Base-by-base conservation (phyloP, 2,888 invertebrate genomes). In the Archips crataeganus region DNA sequence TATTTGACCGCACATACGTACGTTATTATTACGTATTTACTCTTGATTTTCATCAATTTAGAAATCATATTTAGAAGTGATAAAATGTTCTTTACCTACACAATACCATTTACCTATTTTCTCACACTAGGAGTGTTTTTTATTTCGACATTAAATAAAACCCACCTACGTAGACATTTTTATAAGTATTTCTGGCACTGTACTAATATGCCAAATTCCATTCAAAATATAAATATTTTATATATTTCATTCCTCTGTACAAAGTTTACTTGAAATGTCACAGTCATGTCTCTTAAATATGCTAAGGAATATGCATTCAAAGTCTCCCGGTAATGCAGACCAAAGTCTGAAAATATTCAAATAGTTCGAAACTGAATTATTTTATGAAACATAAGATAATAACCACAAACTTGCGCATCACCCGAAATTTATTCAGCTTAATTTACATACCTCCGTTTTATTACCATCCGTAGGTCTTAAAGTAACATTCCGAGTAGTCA, bases 351-450 rank as follows among this genome's bases (percentile, higher is more conserved):
- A 74, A 60, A 61, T 65, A 70, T 70, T 74, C 51, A 70, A 74
- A 70, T 64, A 74, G 74, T 74, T 69, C 61, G 70, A 63, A 74
- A 74, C 74, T 74, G 64, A 74, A 70, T 74, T 74, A 74, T 74
- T 70, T 70, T 74, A 74, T 65, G 70, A 74, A 74, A 74, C 74
- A 70, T 70, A 74, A 74, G 74, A 74, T 74, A 74, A 74, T 70
- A 74, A 61, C 69, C 65, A 61, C 69, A 74, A 74, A 70, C 74
- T 70, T 74, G 69, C 70, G 74, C 74, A 70, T 74, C 64, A 65
- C 64, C 70, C 60, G 42, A 70, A 74, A 74, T 74, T 49, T 74
- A 74, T 74, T 70, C 74, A 69, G 64, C 61, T 61, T 54, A 34
- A 74, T 74, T 74, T 70, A 74, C 74, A 74, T 70, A 74, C 70